Percentiles rank a stretch among this genome's conserved stretches.
These are phyloP conservation scores for Pocillopora verrucosa DNA, from an alignment of 64 coral and sea anemone species.

Conservation along the genomic window DNA sequence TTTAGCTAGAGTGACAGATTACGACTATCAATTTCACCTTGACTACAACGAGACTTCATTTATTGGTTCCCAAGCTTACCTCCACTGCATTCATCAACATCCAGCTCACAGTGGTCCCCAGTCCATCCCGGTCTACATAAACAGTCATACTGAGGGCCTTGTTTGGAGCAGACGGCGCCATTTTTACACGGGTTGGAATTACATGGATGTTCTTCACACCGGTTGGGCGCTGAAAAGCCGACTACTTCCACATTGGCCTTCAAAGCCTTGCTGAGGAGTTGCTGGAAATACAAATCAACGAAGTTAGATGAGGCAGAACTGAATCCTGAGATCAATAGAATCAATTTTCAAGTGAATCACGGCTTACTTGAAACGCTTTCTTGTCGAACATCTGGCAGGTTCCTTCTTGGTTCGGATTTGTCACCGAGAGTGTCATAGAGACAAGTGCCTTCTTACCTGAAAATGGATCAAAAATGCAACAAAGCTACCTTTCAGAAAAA, in stretches of 20 bases:
- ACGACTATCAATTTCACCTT: too few relatives aligned
- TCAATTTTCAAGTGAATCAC: too few relatives aligned
- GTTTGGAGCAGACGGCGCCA: constrained; percentile 58
- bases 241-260: constrained; percentile 26
- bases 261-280: constrained; percentile 43
- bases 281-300: neutral
- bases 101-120: constrained; percentile 57
- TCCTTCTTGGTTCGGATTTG: constrained; percentile 42
- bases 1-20: too few relatives aligned
- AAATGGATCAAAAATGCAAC: neutral
- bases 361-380: constrained; percentile 66
- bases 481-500: neutral
- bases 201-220: constrained; percentile 63
- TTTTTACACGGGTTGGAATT: constrained; percentile 62
- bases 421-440: constrained; percentile 52
- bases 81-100: constrained; percentile 69
- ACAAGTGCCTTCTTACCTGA: constrained; percentile 49
- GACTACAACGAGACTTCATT: neutral
- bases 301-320: neutral
- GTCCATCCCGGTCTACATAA: constrained; percentile 73
- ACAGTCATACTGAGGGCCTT: constrained; percentile 37
- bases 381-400: constrained; percentile 67
- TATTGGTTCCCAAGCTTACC: constrained; percentile 18
- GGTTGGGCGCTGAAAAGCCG: constrained; percentile 5
- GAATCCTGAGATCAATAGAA: too few relatives aligned